Conservation (phyloP, 2,888 invertebrate genomes). For the Uloborus plumipes region DNA sequence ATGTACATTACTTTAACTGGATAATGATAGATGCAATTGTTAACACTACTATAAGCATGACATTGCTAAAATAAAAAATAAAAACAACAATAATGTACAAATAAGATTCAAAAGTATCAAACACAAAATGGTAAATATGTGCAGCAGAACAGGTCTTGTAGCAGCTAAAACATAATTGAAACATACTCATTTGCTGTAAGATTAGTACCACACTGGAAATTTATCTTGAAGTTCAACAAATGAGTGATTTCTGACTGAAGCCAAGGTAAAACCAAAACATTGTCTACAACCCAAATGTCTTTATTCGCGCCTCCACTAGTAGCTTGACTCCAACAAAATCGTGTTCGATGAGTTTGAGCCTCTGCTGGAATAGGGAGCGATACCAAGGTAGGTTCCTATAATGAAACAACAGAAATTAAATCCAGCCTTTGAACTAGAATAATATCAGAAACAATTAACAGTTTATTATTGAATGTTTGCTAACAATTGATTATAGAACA, state of each 20-base stretch:
- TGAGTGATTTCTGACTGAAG: conserved; percentile 67
- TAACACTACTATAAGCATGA: too few species aligned
- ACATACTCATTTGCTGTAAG: conserved; percentile 54
- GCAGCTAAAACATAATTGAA: neutral
- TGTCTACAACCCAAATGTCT: conserved; percentile 70
- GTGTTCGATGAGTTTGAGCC: conserved; percentile 66
- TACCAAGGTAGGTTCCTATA: conserved; percentile 68
- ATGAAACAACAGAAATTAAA: neutral
- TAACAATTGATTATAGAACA: too few species aligned
- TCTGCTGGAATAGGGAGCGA: conserved; percentile 68
- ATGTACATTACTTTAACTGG: too few species aligned
- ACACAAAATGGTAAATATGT: too few species aligned
- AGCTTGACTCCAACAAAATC: conserved; percentile 71
- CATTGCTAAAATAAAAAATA: too few species aligned
- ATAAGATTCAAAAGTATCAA: too few species aligned
- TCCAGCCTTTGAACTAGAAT: neutral
- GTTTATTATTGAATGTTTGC: too few species aligned
- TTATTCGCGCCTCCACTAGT: conserved; percentile 66
- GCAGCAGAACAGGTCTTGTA: too few species aligned
- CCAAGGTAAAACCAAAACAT: conserved; percentile 69
- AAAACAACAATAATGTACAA: too few species aligned
- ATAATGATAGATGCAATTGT: too few species aligned
- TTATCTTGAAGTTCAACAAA: conserved; percentile 69
- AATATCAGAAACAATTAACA: neutral
- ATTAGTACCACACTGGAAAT: conserved; percentile 69